These are phyloP conservation scores for Zaprionus taronus DNA, from an alignment of 1,140 invertebrate genomes.

Conservation along the genomic window DNA sequence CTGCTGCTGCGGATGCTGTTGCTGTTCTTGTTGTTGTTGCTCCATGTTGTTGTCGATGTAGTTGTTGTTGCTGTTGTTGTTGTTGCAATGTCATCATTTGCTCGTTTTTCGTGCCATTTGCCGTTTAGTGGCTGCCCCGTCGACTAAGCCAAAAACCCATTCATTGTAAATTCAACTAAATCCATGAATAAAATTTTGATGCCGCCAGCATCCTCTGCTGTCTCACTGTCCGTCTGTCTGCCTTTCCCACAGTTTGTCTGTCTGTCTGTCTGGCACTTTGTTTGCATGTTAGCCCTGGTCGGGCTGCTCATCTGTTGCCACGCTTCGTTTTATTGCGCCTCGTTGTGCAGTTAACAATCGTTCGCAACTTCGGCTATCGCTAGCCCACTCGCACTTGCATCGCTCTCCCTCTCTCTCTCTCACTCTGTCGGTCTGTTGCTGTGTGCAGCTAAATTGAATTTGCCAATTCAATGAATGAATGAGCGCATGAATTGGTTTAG, in stretches of 20 bases:
- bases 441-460: slow-evolving; percentile 73
- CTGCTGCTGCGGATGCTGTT: slow-evolving; percentile 41
- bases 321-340: slow-evolving; percentile 75
- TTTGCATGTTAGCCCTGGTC: slow-evolving; percentile 11
- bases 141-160: slow-evolving; percentile 73
- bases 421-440: slow-evolving; percentile 31
- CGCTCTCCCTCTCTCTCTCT: slow-evolving; percentile 9
- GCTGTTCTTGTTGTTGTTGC: slow-evolving; percentile 34
- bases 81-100: slow-evolving; percentile 73
- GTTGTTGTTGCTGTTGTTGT: slow-evolving; percentile 32
- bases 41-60: slow-evolving; percentile 9
- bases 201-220: slow-evolving; percentile 33
- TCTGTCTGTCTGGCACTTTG: slow-evolving; percentile 19
- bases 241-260: background rate
- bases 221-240: background rate
- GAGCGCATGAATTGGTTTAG: slow-evolving; percentile 75
- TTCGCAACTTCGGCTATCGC: slow-evolving; percentile 13
- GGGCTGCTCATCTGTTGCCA: slow-evolving; percentile 43
- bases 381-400: background rate
- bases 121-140: slow-evolving; percentile 39
- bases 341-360: slow-evolving; percentile 73
- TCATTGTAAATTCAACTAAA: slow-evolving; percentile 82
- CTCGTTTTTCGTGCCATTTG: slow-evolving; percentile 70
- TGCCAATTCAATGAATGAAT: slow-evolving; percentile 82
- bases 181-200: slow-evolving; percentile 80